These are phyloP conservation scores for Pseudotriccus pelzelni DNA, from an alignment of 2,797 vertebrate genomes.

Conservation along the genomic window DNA sequence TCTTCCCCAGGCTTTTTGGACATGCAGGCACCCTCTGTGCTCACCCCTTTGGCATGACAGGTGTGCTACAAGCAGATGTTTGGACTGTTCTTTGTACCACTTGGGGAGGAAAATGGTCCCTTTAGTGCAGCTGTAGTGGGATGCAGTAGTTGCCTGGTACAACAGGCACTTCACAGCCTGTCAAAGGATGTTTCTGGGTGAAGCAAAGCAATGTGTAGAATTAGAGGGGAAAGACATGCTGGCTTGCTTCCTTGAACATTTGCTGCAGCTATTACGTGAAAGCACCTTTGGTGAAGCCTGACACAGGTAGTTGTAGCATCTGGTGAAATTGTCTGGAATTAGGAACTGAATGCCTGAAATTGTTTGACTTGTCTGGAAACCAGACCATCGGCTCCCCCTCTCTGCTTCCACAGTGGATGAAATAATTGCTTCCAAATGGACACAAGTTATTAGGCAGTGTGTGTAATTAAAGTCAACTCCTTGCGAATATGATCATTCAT, in stretches of 20 bases:
- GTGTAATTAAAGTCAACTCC: constrained; percentile 51
- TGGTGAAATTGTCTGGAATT: background rate
- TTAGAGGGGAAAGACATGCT: background rate
- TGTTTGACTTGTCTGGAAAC: background rate
- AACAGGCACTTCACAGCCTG: rapidly evolving
- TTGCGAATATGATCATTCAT: constrained; percentile 32
- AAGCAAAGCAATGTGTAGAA: background rate
- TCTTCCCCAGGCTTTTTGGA: background rate
- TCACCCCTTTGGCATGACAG: background rate
- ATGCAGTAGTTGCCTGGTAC: background rate
- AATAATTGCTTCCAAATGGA: constrained; percentile 52
- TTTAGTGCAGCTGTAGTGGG: background rate
- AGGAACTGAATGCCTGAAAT: background rate
- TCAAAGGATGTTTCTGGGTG: background rate
- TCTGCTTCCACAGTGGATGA: background rate
- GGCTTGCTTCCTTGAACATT: background rate
- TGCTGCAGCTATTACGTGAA: background rate
- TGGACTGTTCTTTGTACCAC: background rate
- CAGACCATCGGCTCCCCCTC: background rate
- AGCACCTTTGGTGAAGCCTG: background rate
- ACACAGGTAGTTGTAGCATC: background rate
- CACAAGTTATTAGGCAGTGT: constrained; percentile 38
- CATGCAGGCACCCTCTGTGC: rapidly evolving
- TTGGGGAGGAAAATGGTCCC: background rate
- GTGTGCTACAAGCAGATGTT: background rate